Base-by-base conservation (phyloP, 1,140 invertebrate genomes). In the Diachasma alloeum region DNA sequence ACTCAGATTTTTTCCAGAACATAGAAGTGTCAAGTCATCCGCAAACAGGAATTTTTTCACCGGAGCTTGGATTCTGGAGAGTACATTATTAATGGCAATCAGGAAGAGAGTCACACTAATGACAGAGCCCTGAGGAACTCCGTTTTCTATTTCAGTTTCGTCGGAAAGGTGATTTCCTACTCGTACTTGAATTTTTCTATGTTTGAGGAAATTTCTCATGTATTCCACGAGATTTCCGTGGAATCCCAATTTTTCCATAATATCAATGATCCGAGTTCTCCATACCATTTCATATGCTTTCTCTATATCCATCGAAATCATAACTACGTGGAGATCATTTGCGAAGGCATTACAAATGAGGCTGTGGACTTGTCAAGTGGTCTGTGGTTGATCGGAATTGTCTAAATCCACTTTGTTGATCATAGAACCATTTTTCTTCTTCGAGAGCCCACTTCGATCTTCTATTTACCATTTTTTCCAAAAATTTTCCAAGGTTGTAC, bases 271-370 rank as follows among this genome's bases (percentile, higher is more conserved):
- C 36, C 24, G 42, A 15, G 59, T 5, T 66, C 39, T 22, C 56
- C 39, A 42, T 24, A 56, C 59, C 59, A 66, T 74, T 46, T 74
- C 72, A 42, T 39, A 74, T 4, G 72, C 72, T 36, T 74, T 66
- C 26, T 74, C 72, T 0, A 74, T 44, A 19, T 74, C 46, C 13
- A 26, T 15, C 24, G 63, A 24, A 24, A 46, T 56, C 2, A 44
- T 0, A 19, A 46, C 4, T 4, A 74, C n/a, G 42, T 74, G 73
- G 24, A 9, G 5, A 8, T 74, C 42, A 11, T 74, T 67, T 19
- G 19, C 37, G 0, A 63, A 22, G 15, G 31, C 72, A 19, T 74
- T 39, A 39, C 56, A 56, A 0, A 39, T 44, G 13, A 11, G 13
- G 19, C 4, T 37, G 19, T 74, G 15, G 8, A 67, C 6, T 63